A percentile compares a stretch with the other conserved stretches of the same genome.
Evolutionary conservation across 1,140 invertebrate genomes (phyloP).

Genomic region (Nymphalis io): DNA sequence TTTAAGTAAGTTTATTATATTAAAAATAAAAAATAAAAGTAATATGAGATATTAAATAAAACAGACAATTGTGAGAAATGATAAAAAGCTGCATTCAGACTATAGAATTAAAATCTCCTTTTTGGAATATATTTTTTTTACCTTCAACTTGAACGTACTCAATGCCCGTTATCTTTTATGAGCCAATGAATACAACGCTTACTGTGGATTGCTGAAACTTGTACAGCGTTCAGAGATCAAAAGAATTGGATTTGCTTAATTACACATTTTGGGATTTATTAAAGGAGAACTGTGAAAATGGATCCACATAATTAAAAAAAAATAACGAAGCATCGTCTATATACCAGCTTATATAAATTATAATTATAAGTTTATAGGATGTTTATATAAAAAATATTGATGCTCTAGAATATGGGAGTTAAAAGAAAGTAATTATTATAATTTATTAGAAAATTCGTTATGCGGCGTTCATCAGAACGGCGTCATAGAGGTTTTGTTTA

Average conservation of each 20-base stretch:
- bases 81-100: neutral
- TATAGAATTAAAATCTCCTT: constrained; percentile 2
- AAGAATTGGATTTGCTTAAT: constrained; percentile 10
- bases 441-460: too few species aligned
- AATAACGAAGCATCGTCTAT: too few species aligned
- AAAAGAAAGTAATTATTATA: too few species aligned
- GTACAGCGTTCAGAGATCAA: constrained; percentile 5
- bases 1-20: neutral
- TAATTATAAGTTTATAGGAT: too few species aligned
- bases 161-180: constrained; percentile 30
- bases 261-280: neutral
- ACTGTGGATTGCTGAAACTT: constrained; percentile 16
- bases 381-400: too few species aligned
- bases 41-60: neutral
- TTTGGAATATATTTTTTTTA: constrained; percentile 1
- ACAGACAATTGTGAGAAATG: neutral
- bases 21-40: neutral
- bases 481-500: too few species aligned
- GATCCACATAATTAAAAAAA: too few species aligned
- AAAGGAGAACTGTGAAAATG: too few species aligned
- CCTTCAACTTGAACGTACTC: constrained; percentile 3
- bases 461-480: too few species aligned
- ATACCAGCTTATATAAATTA: too few species aligned
- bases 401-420: too few species aligned
- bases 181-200: constrained; percentile 29